A percentile compares a stretch with the other conserved stretches of the same genome.
Evolutionary conservation across 2,888 invertebrate species (phyloP).

Genomic region (Xestia ashworthii): DNA sequence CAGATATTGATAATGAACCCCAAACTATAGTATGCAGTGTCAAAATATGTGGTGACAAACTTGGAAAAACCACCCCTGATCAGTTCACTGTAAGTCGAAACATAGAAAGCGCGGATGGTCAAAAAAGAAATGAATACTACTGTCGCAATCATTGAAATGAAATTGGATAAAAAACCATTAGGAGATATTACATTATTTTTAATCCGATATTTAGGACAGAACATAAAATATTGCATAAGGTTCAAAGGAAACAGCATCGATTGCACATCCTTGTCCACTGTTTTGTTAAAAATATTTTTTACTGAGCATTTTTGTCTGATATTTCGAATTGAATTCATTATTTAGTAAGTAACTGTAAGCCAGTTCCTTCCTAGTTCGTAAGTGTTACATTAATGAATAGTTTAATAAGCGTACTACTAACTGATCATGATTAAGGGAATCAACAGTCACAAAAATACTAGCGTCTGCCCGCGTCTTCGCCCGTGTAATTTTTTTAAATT

Average conservation of each 20-base stretch:
- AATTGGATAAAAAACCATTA: background rate
- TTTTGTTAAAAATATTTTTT: background rate
- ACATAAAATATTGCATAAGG: slow-evolving; percentile 14
- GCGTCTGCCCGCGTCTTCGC: background rate
- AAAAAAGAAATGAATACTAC: background rate
- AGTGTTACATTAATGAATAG: background rate
- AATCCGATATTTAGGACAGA: slow-evolving; percentile 13
- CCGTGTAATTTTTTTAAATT: background rate
- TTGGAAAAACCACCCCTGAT: background rate
- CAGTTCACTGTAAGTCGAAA: background rate
- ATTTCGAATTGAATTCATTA: background rate
- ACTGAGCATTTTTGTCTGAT: background rate
- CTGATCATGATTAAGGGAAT: background rate
- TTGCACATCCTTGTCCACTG: slow-evolving; percentile 11
- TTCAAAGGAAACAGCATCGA: slow-evolving; percentile 13
- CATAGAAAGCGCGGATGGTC: background rate
- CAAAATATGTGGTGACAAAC: background rate
- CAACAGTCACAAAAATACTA: background rate
- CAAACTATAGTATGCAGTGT: background rate
- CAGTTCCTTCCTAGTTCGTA: background rate
- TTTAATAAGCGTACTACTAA: no score
- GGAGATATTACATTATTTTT: background rate
- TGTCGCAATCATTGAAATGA: background rate
- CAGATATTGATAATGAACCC: slow-evolving; percentile 3
- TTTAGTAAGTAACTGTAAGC: background rate